Evolutionary conservation across 2,888 invertebrate species (phyloP).

Genomic region (Amiota mariae): DNA sequence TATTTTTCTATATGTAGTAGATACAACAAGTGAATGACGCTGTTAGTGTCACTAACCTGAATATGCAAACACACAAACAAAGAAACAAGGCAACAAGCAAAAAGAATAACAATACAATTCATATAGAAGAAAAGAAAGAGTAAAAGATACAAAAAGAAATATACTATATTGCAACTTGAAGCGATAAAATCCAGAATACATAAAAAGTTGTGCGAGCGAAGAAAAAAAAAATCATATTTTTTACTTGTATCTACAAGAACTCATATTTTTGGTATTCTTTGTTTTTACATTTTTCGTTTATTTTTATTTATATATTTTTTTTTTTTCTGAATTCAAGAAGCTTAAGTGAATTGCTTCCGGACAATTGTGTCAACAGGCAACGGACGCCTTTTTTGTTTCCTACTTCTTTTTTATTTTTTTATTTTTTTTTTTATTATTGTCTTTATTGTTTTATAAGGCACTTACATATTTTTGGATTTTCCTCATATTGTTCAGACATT

Average conservation of each 20-base stretch:
- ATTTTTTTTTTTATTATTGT: neutral
- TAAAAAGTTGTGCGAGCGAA: neutral
- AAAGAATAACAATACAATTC: neutral
- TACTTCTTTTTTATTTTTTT: neutral
- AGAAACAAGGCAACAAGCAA: constrained; percentile 12
- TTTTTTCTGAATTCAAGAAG: constrained; percentile 19
- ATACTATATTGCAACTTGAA: constrained; percentile 15
- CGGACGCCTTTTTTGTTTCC: neutral
- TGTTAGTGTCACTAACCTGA: constrained; percentile 24
- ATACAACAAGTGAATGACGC: neutral
- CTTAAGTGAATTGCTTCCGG: constrained; percentile 22
- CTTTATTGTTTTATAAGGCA: no score
- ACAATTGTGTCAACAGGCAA: constrained; percentile 24
- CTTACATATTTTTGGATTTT: no score
- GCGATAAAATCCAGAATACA: constrained; percentile 1
- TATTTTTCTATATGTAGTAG: no score
- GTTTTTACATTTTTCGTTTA: neutral
- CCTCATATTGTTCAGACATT: no score
- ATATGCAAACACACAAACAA: neutral
- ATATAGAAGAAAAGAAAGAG: neutral
- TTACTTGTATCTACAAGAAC: constrained; percentile 5
- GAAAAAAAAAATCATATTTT: constrained; percentile 14
- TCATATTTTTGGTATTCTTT: constrained; percentile 17
- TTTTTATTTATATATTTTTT: constrained; percentile 11
- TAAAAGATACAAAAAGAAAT: neutral